These are phyloP conservation scores for Trissoscelio sp. DNA, from an alignment of 2,888 invertebrate species.

Conservation along the genomic window DNA sequence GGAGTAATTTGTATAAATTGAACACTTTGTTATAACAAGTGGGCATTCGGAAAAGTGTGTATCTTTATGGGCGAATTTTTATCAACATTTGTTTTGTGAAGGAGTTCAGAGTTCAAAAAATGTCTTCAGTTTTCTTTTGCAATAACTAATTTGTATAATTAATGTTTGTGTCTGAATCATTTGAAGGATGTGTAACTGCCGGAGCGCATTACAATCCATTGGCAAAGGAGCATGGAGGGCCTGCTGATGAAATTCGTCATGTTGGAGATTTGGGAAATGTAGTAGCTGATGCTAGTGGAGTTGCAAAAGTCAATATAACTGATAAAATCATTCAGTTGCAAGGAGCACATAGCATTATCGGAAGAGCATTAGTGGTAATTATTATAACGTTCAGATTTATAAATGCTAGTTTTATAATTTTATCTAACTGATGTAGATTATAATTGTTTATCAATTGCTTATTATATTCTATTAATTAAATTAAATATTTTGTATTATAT, in stretches of 20 bases:
- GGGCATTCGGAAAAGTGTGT: no score
- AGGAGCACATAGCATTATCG: slow-evolving; percentile 91
- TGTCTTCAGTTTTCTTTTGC: no score
- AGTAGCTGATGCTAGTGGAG: slow-evolving; percentile 86
- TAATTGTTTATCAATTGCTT: background rate
- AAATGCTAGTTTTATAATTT: no score
- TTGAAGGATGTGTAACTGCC: slow-evolving; percentile 94
- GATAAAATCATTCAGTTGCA: slow-evolving; percentile 87
- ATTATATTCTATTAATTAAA: no score
- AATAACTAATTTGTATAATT: no score
- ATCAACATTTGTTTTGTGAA: no score
- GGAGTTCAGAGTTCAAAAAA: no score
- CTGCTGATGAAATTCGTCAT: slow-evolving; percentile 89
- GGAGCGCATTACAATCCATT: slow-evolving; percentile 96
- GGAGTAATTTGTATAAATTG: no score
- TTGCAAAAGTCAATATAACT: slow-evolving; percentile 87
- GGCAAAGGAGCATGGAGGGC: slow-evolving; percentile 92
- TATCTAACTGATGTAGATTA: background rate
- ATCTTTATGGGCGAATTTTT: no score
- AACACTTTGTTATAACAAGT: no score
- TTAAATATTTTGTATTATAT: no score
- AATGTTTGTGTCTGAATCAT: no score
- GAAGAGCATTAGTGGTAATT: slow-evolving; percentile 90
- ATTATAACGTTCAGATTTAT: slow-evolving; percentile 7
- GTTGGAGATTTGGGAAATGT: slow-evolving; percentile 96